Percentiles rank a stretch among this genome's conserved stretches.
Evolutionary conservation across 2,113 vertebrate species (phyloP).

Genomic region (Corapipo altera): DNA sequence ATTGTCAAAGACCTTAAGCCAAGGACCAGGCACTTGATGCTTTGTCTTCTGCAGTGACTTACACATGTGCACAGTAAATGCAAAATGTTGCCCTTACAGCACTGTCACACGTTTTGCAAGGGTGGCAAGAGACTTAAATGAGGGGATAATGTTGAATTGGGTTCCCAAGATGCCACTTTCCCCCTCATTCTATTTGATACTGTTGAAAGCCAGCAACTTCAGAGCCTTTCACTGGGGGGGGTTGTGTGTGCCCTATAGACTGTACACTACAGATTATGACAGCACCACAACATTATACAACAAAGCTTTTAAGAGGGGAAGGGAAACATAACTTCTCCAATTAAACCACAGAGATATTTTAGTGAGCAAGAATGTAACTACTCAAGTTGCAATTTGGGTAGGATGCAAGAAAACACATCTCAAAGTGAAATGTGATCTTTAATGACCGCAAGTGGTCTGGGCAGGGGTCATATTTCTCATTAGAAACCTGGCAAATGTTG

Average conservation of each 20-base stretch:
- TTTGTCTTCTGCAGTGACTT: background rate
- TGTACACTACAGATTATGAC: background rate
- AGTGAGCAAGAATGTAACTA: constrained; percentile 30
- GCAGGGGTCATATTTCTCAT: constrained; percentile 49
- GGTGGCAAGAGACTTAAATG: background rate
- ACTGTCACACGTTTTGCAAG: background rate
- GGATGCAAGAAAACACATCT: constrained; percentile 39
- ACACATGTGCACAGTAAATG: background rate
- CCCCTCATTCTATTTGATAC: background rate
- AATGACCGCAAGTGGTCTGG: constrained; percentile 45
- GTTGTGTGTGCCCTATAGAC: background rate
- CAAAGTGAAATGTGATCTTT: constrained; percentile 35
- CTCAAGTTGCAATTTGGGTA: constrained; percentile 56
- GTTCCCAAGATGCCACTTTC: background rate
- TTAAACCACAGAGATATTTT: constrained; percentile 28
- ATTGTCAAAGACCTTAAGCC: background rate
- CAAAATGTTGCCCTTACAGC: background rate
- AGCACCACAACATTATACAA: background rate
- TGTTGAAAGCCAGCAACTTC: background rate
- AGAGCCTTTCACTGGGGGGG: background rate
- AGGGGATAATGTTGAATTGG: background rate
- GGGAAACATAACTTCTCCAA: constrained; percentile 20
- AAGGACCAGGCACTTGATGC: background rate
- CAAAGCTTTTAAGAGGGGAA: constrained; percentile 6
- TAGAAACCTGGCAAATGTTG: constrained; percentile 45